A percentile compares a stretch with the other conserved stretches of the same genome.
phyloP scores from a whole-genome alignment of 23 tunicate genomes.

The Clavelina lepadiformis region DNA sequence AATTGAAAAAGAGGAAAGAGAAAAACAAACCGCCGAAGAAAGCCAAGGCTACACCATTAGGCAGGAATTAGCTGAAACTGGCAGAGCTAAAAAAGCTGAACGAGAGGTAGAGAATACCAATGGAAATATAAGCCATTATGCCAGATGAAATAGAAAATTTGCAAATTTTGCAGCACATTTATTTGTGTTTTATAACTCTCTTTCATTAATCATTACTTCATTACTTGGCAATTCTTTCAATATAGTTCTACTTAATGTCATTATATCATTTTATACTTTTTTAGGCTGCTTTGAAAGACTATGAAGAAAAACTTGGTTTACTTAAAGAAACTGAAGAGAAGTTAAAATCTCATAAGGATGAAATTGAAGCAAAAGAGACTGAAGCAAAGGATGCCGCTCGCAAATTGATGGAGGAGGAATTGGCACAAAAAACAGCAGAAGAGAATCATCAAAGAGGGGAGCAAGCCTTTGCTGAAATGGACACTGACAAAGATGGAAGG shows the following conservation, averaged over 20 bases:
- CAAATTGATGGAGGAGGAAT: conserved; percentile 27
- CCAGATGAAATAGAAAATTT: conserved; percentile 7
- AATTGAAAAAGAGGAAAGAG: conserved; percentile 29
- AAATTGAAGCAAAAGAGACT: conserved; percentile 45
- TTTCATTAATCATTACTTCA: no score
- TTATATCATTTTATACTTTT: neutral
- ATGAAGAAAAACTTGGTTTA: conserved; percentile 19
- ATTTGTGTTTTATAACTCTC: neutral
- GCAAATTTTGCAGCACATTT: neutral
- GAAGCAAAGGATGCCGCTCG: conserved; percentile 32
- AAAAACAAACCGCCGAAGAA: conserved; percentile 35
- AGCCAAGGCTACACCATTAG: conserved; percentile 39
- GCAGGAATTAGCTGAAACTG: conserved; percentile 60
- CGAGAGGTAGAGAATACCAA: conserved; percentile 24
- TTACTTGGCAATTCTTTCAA: neutral
- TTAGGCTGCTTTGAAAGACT: conserved; percentile 33
- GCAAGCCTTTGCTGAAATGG: conserved; percentile 74
- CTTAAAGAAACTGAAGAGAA: conserved; percentile 19
- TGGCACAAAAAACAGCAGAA: conserved; percentile 37
- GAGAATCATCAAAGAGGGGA: conserved; percentile 48
- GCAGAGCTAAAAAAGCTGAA: conserved; percentile 60
- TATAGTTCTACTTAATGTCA: neutral
- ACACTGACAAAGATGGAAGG: conserved; percentile 82
- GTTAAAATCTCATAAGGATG: conserved; percentile 29
- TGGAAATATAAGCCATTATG: neutral